Percentiles rank a stretch among this genome's conserved stretches.
Evolutionary conservation across 2,888 invertebrate species (phyloP).

Genomic region (Drosophila barbarae): DNA sequence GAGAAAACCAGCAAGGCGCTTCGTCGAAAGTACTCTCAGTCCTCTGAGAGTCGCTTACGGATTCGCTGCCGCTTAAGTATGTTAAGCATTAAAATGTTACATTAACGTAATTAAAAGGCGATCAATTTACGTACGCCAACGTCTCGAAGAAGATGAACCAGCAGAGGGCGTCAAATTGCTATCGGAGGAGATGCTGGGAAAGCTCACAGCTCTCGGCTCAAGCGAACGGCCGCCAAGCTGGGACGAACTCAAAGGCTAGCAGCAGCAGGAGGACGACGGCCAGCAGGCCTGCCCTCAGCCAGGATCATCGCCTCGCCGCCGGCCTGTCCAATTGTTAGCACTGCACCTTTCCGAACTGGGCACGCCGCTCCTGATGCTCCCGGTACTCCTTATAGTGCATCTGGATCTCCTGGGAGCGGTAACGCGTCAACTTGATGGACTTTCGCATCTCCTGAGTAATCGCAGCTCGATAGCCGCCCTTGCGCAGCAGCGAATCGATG

Average conservation of each 20-base stretch:
- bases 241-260: slow-evolving; percentile 57
- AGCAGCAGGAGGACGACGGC: slow-evolving; percentile 59
- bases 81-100: slow-evolving; percentile 56
- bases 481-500: slow-evolving; percentile 97
- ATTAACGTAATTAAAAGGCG: slow-evolving; percentile 42
- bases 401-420: slow-evolving; percentile 97
- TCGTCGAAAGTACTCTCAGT: slow-evolving; percentile 16
- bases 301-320: slow-evolving; percentile 60
- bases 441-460: slow-evolving; percentile 93
- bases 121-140: slow-evolving; percentile 31
- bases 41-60: slow-evolving; percentile 37
- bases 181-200: slow-evolving; percentile 8
- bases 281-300: slow-evolving; percentile 64
- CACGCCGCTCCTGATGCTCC: slow-evolving; percentile 77
- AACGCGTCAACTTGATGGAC: slow-evolving; percentile 95
- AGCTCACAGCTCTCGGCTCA: slow-evolving; percentile 28
- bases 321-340: slow-evolving; percentile 76
- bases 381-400: slow-evolving; percentile 91
- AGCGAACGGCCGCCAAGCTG: slow-evolving; percentile 37
- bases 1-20: slow-evolving; percentile 34
- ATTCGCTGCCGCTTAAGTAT: slow-evolving; percentile 54
- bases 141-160: slow-evolving; percentile 19
- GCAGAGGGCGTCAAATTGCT: slow-evolving; percentile 20
- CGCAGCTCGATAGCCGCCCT: slow-evolving; percentile 96
- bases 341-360: slow-evolving; percentile 78